Conservation (phyloP, 2,888 invertebrate genomes). For the Drosophila greeni region DNA sequence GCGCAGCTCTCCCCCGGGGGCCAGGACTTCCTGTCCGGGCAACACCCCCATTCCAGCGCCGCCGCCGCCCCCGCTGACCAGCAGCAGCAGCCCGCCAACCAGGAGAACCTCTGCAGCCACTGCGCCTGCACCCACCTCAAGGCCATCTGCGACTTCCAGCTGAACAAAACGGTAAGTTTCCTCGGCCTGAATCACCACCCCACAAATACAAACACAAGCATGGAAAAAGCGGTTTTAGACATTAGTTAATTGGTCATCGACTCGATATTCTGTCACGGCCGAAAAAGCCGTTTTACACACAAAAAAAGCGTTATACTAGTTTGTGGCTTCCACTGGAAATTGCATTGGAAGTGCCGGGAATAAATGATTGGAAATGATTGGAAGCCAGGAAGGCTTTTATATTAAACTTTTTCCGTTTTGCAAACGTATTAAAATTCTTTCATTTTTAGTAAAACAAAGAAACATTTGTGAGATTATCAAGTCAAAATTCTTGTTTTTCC, state of each 20-base stretch:
- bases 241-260: constrained; percentile 23
- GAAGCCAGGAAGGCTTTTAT: background rate
- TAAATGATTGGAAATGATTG: background rate
- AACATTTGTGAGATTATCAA: background rate
- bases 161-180: constrained; percentile 33
- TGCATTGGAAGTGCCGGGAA: background rate
- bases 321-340: background rate
- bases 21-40: background rate
- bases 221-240: constrained; percentile 16
- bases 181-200: constrained; percentile 1
- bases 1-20: constrained; percentile 8
- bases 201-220: background rate
- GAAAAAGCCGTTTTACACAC: constrained; percentile 4
- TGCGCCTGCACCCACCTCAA: constrained; percentile 11
- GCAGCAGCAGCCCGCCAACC: constrained; percentile 3
- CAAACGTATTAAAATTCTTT: background rate
- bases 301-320: background rate
- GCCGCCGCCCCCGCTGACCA: background rate
- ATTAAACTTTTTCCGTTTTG: background rate
- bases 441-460: background rate
- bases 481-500: background rate
- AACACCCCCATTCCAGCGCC: background rate
- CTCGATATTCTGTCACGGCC: constrained; percentile 4
- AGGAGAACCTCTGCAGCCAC: constrained; percentile 2
- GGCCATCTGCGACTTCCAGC: constrained; percentile 22